Percentiles rank a stretch among this genome's conserved stretches.
Evolutionary conservation across 2,797 vertebrate genomes (phyloP).

Genomic region (Acrossocheilus wenchowensis): DNA sequence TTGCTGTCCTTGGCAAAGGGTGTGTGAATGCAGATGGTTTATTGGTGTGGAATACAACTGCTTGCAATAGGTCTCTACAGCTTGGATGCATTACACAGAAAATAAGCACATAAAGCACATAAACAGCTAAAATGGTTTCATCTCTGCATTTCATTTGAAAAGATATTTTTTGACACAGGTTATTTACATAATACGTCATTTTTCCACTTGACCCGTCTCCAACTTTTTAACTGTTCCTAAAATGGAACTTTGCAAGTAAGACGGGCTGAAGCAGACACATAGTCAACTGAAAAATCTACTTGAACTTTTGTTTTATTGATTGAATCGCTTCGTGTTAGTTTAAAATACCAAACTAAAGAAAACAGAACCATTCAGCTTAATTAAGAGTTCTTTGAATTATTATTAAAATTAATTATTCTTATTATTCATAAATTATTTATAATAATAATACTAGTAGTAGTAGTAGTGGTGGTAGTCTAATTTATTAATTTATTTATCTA

Average conservation of each 20-base stretch:
- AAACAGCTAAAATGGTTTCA: constrained; percentile 18
- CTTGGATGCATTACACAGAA: constrained; percentile 35
- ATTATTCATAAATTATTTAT: too few species aligned
- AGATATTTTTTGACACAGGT: constrained; percentile 29
- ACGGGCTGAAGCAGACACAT: background rate
- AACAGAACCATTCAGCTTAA: background rate
- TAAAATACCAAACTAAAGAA: background rate
- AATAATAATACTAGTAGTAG: too few species aligned
- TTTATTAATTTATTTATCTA: too few species aligned
- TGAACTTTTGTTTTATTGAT: constrained; percentile 1
- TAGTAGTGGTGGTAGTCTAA: too few species aligned
- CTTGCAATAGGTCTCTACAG: constrained; percentile 35
- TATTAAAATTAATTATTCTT: too few species aligned
- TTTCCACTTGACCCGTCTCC: constrained; percentile 25
- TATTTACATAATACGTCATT: constrained; percentile 29
- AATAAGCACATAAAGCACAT: constrained; percentile 31
- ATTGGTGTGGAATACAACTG: constrained; percentile 38
- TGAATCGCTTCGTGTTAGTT: background rate
- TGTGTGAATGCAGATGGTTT: constrained; percentile 42
- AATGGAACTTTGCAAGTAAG: background rate
- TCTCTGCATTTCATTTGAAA: constrained; percentile 39
- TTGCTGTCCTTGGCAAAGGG: constrained; percentile 40
- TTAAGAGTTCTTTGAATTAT: background rate
- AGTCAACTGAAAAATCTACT: background rate
- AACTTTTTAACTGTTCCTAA: constrained; percentile 22